Percentiles rank a stretch among this genome's conserved stretches.
Evolutionary conservation across 2,888 invertebrate genomes (phyloP).

Genomic region (Melinaea menophilus): DNA sequence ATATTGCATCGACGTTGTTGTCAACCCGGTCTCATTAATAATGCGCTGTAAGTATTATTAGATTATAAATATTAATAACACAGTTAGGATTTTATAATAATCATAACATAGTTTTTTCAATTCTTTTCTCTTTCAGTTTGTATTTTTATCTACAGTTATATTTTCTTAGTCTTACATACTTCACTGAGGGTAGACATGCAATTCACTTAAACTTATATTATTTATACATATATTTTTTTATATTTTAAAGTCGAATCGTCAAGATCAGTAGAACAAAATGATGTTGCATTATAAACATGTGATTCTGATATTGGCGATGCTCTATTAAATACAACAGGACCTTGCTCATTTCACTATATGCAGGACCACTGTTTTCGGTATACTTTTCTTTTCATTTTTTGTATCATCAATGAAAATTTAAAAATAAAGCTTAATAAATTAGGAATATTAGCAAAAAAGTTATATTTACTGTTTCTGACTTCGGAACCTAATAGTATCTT

Average conservation of each 20-base stretch:
- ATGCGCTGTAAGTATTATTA: slow-evolving; percentile 81
- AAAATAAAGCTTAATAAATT: background rate
- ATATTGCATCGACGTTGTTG: no score
- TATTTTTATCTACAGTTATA: no score
- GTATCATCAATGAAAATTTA: background rate
- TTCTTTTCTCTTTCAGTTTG: no score
- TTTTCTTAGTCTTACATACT: no score
- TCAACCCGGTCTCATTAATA: slow-evolving; percentile 82
- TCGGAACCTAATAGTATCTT: no score
- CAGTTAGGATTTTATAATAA: background rate
- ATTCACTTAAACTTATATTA: background rate
- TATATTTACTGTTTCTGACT: background rate
- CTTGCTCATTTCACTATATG: slow-evolving; percentile 14
- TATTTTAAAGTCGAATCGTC: slow-evolving; percentile 1
- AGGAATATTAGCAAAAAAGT: background rate
- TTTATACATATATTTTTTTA: background rate
- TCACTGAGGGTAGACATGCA: no score
- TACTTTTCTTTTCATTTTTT: background rate
- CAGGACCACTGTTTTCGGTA: slow-evolving; percentile 3
- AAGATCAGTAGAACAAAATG: slow-evolving; percentile 2
- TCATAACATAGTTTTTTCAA: background rate
- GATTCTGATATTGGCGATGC: slow-evolving; percentile 17
- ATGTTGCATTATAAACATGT: slow-evolving; percentile 8
- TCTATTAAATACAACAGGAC: slow-evolving; percentile 16
- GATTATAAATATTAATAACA: background rate